These are phyloP conservation scores for Salarias fasciatus DNA, from an alignment of 2,797 vertebrate genomes.

Conservation along the genomic window DNA sequence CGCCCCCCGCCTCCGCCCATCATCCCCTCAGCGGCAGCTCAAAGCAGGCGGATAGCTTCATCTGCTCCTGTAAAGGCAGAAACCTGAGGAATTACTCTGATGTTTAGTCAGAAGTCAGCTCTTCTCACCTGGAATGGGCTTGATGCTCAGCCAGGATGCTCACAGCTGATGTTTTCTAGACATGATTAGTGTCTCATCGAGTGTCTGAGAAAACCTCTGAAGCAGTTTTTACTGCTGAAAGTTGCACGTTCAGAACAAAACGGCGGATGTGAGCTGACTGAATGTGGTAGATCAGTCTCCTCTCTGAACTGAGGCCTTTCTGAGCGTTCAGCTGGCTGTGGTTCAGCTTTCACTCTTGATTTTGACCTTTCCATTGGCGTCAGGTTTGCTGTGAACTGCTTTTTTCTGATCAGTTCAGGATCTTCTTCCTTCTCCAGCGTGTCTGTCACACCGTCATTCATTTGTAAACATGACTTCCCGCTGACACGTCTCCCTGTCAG, in stretches of 20 bases:
- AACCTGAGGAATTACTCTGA: conserved; percentile 43
- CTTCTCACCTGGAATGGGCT: background rate
- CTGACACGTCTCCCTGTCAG: conserved; percentile 6
- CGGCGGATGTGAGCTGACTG: too few species aligned
- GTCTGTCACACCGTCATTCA: background rate
- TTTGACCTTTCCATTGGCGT: conserved; percentile 8
- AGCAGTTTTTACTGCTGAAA: too few species aligned
- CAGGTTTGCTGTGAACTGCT: too few species aligned
- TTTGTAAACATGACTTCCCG: too few species aligned
- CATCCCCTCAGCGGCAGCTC: conserved; percentile 44
- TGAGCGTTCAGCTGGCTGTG: background rate
- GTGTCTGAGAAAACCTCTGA: background rate
- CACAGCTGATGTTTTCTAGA: background rate
- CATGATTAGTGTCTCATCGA: conserved; percentile 5
- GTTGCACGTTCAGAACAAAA: too few species aligned
- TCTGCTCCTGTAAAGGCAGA: conserved; percentile 49
- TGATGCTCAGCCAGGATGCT: background rate
- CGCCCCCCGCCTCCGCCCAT: conserved; percentile 18
- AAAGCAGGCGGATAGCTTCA: conserved; percentile 56
- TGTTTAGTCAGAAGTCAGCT: conserved; percentile 31
- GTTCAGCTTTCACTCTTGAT: conserved; percentile 19
- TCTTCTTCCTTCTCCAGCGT: background rate
- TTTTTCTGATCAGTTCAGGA: too few species aligned
- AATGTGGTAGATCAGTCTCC: background rate
- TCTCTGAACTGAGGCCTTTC: rapidly evolving